Base-by-base conservation (phyloP, 2,888 invertebrate species). In the Plagiodera versicolora region DNA sequence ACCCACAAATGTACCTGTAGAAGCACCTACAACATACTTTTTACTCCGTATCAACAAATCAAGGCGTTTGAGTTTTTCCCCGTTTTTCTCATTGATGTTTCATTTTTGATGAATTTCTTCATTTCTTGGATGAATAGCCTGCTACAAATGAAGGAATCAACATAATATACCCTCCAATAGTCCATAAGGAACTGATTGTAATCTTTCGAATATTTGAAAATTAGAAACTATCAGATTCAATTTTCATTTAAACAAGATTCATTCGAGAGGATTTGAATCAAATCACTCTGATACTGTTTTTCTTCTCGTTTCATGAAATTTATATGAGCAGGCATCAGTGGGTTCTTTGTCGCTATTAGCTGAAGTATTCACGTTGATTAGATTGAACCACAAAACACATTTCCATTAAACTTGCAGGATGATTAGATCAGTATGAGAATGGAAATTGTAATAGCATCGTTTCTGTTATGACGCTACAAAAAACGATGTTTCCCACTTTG, bases 321-420 rank as follows among this genome's bases (percentile, higher is more conserved):
- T 39, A 39, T 14, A 24, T 6, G 3, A 24, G n/a, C 14, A n/a
- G n/a, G 6, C 14, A 14, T 32, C 39, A 39, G n/a, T 39, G 8
- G 39, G 39, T 14, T 39, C 14, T n/a, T n/a, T 39, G 32, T 10
- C 14, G 39, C 39, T 11, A 39, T 39, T 39, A 14, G 39, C 39
- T 39, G 39, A 14, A 39, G 39, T 39, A 39, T 39, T 39, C 39
- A n/a, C 39, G 39, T 39, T 39, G 39, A 39, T 39, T 39, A 39
- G 32, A 11, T 32, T 10, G 39, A 39, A 39, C 39, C 39, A 39
- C 39, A 39, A 39, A 39, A 39, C 39, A 32, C 32, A 39, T 11
- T 39, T 39, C 11, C 39, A 39, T 39, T 39, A 39, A 24, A 39
- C 39, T 39, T 39, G 39, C 39, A 39, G 39, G 11, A 32, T 32